These are phyloP conservation scores for Pygmarrhopalites habei DNA, from an alignment of 1,140 invertebrate genomes.

Conservation along the genomic window DNA sequence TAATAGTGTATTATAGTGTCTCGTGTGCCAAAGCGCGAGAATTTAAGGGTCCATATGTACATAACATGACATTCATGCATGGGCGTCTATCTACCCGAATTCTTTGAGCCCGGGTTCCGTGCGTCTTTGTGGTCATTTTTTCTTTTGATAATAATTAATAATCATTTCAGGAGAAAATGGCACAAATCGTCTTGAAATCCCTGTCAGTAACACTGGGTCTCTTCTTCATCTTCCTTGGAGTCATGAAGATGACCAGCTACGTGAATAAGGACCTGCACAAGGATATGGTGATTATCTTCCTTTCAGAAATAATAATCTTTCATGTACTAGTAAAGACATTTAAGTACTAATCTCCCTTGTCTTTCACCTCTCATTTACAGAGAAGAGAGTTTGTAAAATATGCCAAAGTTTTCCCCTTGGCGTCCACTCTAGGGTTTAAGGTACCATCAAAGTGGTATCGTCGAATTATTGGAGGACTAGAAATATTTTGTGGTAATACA, in stretches of 20 bases:
- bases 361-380: constrained; percentile 53
- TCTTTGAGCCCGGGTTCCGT: no score
- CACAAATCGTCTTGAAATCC: no score
- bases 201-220: constrained; percentile 84
- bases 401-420: constrained; percentile 90
- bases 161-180: no score
- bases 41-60: no score
- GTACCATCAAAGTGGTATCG: constrained; percentile 89
- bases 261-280: constrained; percentile 92
- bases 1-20: no score
- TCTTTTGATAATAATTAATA: no score
- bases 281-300: constrained; percentile 72
- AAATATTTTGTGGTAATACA: constrained; percentile 90
- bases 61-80: no score
- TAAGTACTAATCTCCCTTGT: background rate
- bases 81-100: no score
- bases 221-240: constrained; percentile 54
- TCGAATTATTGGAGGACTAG: constrained; percentile 73
- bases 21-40: no score
- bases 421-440: constrained; percentile 60
- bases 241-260: constrained; percentile 53
- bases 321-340: background rate
- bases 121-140: no score
- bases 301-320: background rate
- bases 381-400: constrained; percentile 94